Conservation (phyloP, 2,113 vertebrate genomes). For the Bos javanicus region DNA sequence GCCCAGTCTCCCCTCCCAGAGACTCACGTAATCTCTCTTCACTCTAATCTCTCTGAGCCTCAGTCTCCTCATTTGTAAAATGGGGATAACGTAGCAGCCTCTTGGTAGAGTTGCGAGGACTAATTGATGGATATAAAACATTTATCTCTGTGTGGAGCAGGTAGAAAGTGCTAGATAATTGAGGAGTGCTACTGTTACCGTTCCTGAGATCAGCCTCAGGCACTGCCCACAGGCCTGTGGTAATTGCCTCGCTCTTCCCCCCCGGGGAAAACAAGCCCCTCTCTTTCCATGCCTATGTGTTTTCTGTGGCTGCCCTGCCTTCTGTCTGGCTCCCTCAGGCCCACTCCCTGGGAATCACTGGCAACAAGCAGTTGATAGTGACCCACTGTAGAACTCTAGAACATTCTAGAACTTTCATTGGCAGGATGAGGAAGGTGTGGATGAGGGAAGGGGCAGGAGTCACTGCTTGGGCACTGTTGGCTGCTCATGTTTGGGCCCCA, state of each 20-base stretch:
- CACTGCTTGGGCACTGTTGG: not conserved
- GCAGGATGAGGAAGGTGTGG: not conserved
- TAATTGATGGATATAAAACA: not conserved
- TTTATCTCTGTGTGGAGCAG: not conserved
- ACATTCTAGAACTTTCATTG: constrained; percentile 1
- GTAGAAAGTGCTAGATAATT: not conserved
- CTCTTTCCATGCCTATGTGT: not conserved
- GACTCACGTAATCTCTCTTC: not conserved
- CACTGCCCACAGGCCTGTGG: not conserved
- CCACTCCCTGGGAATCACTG: not conserved
- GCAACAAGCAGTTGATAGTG: not conserved
- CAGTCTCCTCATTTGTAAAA: not conserved
- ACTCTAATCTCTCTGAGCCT: not conserved
- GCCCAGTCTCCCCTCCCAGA: not conserved
- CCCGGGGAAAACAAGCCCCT: not conserved
- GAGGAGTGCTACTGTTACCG: not conserved
- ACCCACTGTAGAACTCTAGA: not conserved
- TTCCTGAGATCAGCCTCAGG: not conserved
- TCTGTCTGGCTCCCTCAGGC: not conserved
- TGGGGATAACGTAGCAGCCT: not conserved
- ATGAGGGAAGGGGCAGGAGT: not conserved
- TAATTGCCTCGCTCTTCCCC: not conserved
- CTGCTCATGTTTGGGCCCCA: not conserved
- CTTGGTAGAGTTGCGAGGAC: not conserved
- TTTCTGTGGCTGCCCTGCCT: not conserved